Conservation (phyloP, 2,888 invertebrate species). For the Eupithecia tripunctaria region DNA sequence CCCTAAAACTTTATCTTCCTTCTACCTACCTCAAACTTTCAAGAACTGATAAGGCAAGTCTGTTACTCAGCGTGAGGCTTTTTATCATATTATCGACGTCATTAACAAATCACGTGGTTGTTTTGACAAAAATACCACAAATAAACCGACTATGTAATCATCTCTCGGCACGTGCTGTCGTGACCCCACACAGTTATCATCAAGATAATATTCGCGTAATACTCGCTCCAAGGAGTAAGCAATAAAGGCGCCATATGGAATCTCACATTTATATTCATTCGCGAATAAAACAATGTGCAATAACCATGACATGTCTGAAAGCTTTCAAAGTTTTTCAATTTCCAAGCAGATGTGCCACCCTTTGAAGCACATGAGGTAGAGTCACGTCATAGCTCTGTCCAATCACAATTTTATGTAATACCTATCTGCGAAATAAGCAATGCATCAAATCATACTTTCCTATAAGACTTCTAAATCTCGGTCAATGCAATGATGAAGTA, state of each 20-base stretch:
- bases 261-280: constrained; percentile 20
- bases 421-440: constrained; percentile 9
- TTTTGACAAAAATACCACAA: constrained; percentile 29
- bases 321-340: constrained; percentile 26
- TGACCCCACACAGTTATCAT: constrained; percentile 49
- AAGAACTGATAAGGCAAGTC: not conserved
- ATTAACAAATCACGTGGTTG: constrained; percentile 26
- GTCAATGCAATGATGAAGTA: constrained; percentile 33
- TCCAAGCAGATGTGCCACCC: constrained; percentile 18
- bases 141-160: constrained; percentile 27
- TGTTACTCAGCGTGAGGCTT: not conserved
- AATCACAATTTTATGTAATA: constrained; percentile 12
- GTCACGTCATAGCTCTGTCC: constrained; percentile 12
- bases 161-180: constrained; percentile 48
- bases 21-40: not conserved
- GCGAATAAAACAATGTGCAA: constrained; percentile 17
- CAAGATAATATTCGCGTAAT: constrained; percentile 15
- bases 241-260: constrained; percentile 34
- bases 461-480: constrained; percentile 25
- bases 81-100: constrained; percentile 19
- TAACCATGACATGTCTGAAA: constrained; percentile 25
- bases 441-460: constrained; percentile 22
- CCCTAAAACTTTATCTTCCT: not conserved
- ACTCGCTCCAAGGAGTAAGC: constrained; percentile 28
- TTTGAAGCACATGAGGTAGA: constrained; percentile 7